Conservation (phyloP, 2,888 invertebrate species). For the Habroteleia sp. region DNA sequence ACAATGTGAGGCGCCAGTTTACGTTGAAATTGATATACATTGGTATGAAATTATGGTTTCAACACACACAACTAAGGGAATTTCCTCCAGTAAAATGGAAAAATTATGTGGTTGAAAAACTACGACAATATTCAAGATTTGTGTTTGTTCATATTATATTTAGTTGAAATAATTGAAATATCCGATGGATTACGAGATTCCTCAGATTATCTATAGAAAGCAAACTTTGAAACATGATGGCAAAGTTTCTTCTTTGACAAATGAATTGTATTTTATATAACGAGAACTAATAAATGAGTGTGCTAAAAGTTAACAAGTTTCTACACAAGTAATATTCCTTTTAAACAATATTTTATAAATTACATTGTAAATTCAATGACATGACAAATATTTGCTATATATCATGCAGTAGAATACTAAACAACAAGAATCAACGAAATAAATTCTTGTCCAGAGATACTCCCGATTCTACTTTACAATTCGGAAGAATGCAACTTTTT, state of each 20-base stretch:
- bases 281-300: no score
- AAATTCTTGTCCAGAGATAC: slow-evolving; percentile 29
- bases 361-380: slow-evolving; percentile 7
- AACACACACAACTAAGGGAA: slow-evolving; percentile 25
- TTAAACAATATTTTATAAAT: no score
- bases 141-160: slow-evolving; percentile 24
- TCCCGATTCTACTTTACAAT: slow-evolving; percentile 30
- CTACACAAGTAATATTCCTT: no score
- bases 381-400: slow-evolving; percentile 22
- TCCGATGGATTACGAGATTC: not conserved
- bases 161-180: slow-evolving; percentile 13
- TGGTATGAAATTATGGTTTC: slow-evolving; percentile 39
- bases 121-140: slow-evolving; percentile 25
- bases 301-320: no score
- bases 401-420: slow-evolving; percentile 22
- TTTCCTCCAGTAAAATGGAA: slow-evolving; percentile 23
- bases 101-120: slow-evolving; percentile 28
- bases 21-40: slow-evolving; percentile 47
- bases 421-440: slow-evolving; percentile 36
- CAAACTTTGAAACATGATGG: no score
- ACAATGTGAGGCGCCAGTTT: slow-evolving; percentile 34
- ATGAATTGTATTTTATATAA: no score
- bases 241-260: no score
- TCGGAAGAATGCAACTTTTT: slow-evolving; percentile 42
- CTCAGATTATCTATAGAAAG: no score